These are phyloP conservation scores for Patella depressa DNA, from an alignment of 2,888 invertebrate species.

Conservation along the genomic window DNA sequence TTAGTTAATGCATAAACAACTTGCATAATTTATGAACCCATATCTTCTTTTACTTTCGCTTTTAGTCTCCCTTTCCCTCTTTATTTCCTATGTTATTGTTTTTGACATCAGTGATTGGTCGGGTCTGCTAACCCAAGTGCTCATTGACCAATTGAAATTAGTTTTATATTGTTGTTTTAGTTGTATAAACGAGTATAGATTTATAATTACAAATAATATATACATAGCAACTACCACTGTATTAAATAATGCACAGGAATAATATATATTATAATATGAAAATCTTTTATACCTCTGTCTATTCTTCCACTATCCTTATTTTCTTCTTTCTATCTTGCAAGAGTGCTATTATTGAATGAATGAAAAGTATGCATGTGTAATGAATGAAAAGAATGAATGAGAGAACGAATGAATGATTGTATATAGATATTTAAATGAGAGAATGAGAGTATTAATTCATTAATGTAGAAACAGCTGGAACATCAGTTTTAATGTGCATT, in stretches of 20 bases:
- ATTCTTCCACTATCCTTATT: no score
- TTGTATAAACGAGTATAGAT: neutral
- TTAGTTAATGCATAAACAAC: neutral
- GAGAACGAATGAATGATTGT: neutral
- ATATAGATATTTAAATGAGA: conserved; percentile 10
- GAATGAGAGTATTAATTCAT: neutral
- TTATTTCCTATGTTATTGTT: neutral
- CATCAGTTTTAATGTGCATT: no score
- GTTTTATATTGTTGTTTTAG: conserved; percentile 5
- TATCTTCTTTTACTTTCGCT: neutral
- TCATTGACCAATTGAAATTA: neutral
- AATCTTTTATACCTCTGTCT: no score
- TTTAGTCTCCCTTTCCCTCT: neutral
- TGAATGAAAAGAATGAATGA: neutral
- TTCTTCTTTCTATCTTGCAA: neutral
- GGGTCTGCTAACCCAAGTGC: conserved; percentile 1
- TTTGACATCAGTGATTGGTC: conserved; percentile 8
- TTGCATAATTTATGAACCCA: conserved; percentile 2
- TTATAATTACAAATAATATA: no score
- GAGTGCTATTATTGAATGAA: conserved; percentile 6
- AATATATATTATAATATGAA: no score
- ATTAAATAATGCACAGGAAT: no score
- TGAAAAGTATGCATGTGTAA: neutral
- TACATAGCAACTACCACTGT: no score
- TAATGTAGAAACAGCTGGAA: no score